Evolutionary conservation across 1,140 invertebrate species (phyloP).

Genomic region (Drosophila mojavensis): DNA sequence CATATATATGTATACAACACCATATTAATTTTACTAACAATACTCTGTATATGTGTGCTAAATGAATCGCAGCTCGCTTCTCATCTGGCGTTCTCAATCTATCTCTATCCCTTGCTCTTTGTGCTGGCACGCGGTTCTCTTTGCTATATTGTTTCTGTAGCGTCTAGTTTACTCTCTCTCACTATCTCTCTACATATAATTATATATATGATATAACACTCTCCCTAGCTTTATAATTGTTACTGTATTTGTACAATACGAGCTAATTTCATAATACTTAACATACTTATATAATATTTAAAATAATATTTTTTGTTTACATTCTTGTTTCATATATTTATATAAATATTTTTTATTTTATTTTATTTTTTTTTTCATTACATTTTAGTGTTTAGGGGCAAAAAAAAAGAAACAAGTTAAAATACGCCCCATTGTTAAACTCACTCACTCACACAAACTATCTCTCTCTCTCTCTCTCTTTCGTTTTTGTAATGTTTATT

Average conservation of each 20-base stretch:
- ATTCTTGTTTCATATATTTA: conserved; percentile 49
- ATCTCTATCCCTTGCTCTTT: not conserved
- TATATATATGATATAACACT: conserved; percentile 5
- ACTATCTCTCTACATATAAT: conserved; percentile 18
- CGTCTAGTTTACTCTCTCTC: conserved; percentile 22
- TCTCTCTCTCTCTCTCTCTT: conserved; percentile 13
- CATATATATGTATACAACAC: conserved; percentile 8
- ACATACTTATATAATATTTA: conserved; percentile 42
- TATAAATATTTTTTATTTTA: conserved; percentile 25
- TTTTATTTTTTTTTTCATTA: conserved; percentile 44
- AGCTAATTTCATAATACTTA: conserved; percentile 27
- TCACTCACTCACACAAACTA: conserved; percentile 12
- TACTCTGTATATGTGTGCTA: conserved; percentile 25
- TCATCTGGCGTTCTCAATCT: conserved; percentile 16
- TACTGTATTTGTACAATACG: conserved; percentile 53
- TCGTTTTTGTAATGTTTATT: conserved; percentile 34
- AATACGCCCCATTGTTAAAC: conserved; percentile 28
- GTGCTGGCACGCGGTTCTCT: conserved; percentile 30
- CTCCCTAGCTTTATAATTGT: conserved; percentile 45
- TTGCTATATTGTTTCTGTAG: conserved; percentile 33
- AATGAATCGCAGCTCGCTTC: conserved; percentile 26
- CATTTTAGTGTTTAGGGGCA: conserved; percentile 9
- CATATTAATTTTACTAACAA: conserved; percentile 16
- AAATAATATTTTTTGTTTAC: conserved; percentile 54
- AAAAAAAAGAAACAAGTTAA: conserved; percentile 4